A percentile compares a stretch with the other conserved stretches of the same genome.
phyloP scores from a whole-genome alignment of 2,888 invertebrate species.

The Parelbella ahira region DNA sequence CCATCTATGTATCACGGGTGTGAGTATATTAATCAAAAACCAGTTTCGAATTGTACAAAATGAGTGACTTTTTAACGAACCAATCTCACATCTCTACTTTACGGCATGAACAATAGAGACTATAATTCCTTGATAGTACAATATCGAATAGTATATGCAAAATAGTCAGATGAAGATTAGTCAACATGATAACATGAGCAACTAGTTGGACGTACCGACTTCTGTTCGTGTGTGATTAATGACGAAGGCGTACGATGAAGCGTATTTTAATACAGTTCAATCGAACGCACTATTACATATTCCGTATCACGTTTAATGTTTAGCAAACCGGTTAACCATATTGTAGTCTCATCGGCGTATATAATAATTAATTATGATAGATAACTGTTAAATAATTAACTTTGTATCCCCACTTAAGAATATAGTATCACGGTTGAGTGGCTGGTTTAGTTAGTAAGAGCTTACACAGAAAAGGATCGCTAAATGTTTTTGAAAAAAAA shows the following conservation, averaged over 20 bases:
- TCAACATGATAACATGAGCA: constrained; percentile 22
- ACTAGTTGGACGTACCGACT: constrained; percentile 21
- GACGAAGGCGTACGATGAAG: constrained; percentile 17
- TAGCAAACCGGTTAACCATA: neutral
- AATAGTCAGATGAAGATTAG: constrained; percentile 28
- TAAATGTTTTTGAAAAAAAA: too few species aligned
- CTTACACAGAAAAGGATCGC: too few species aligned
- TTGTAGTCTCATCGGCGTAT: too few species aligned
- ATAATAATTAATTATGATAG: too few species aligned
- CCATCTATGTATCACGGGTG: constrained; percentile 20
- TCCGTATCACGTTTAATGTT: neutral
- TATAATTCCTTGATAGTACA: too few species aligned
- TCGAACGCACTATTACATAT: constrained; percentile 7
- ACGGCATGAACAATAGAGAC: too few species aligned
- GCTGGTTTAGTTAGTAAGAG: too few species aligned
- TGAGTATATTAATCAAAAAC: constrained; percentile 32
- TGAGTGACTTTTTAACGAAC: neutral
- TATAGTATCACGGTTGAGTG: too few species aligned
- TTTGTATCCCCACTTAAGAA: too few species aligned
- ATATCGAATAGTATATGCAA: constrained; percentile 20
- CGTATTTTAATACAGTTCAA: constrained; percentile 15
- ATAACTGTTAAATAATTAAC: too few species aligned
- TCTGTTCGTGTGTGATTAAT: constrained; percentile 31
- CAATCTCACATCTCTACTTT: too few species aligned
- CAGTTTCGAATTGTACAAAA: constrained; percentile 24